Percentiles rank a stretch among this genome's conserved stretches.
phyloP scores from a whole-genome alignment of 1,140 invertebrate genomes.

The Atta texana region DNA sequence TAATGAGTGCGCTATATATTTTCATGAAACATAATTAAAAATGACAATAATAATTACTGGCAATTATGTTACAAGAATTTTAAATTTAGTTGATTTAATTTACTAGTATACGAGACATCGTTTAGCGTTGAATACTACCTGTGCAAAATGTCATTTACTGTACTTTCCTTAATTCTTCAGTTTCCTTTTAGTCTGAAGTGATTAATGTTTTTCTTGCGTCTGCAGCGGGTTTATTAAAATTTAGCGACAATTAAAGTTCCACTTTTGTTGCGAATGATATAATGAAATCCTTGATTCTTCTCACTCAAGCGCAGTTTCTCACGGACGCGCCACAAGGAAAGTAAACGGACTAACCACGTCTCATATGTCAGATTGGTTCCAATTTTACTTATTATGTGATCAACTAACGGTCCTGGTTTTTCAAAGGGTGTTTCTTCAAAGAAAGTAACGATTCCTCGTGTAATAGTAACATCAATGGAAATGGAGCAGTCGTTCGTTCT shows the following conservation, averaged over 20 bases:
- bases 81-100: not conserved
- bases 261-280: constrained; percentile 4
- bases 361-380: constrained; percentile 54
- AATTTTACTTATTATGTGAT: constrained; percentile 71
- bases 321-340: not conserved
- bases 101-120: not conserved
- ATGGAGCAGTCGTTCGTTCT: constrained; percentile 6
- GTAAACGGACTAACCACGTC: constrained; percentile 60
- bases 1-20: not conserved
- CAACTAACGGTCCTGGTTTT: constrained; percentile 59
- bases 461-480: constrained; percentile 71
- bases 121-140: not conserved
- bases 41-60: not conserved
- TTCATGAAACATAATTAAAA: not conserved
- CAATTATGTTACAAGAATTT: not conserved
- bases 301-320: constrained; percentile 18
- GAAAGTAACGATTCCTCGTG: constrained; percentile 46
- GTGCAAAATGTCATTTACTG: not conserved
- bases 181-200: constrained; percentile 10
- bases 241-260: constrained; percentile 37
- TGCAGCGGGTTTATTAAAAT: constrained; percentile 10
- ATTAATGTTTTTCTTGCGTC: not conserved
- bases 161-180: not conserved
- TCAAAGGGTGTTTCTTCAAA: constrained; percentile 65
- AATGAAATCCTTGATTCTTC: not conserved